Conservation (phyloP, 2,888 invertebrate species). For the Podotricha telesiphe region DNA sequence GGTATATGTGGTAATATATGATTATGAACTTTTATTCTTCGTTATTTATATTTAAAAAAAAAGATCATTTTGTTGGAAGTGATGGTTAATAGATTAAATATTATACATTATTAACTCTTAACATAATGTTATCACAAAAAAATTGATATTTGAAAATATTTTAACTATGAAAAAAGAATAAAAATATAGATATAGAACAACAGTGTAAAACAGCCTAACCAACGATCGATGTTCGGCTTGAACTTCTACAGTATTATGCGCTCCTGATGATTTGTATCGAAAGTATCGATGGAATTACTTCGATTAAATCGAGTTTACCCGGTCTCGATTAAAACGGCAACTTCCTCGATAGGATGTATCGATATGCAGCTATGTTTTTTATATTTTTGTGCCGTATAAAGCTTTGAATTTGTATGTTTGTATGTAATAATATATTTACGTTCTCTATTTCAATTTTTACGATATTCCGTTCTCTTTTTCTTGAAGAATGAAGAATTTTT, state of each 20-base stretch:
- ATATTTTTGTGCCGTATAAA: neutral
- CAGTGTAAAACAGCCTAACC: constrained; percentile 56
- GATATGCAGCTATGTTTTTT: neutral
- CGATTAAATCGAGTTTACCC: constrained; percentile 35
- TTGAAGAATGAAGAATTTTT: no score
- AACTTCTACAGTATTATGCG: constrained; percentile 59
- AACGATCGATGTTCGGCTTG: constrained; percentile 62
- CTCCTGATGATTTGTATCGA: constrained; percentile 64
- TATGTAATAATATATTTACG: no score
- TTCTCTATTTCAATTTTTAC: no score
- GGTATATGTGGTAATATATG: no score
- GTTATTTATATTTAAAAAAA: neutral
- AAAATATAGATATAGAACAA: neutral
- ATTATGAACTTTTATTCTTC: no score
- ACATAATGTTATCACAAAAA: no score
- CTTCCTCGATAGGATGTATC: no score
- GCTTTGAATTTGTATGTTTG: neutral
- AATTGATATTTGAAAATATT: no score
- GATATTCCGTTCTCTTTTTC: no score
- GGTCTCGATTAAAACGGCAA: constrained; percentile 27
- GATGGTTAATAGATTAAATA: neutral
- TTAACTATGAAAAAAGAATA: neutral
- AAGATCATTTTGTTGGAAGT: neutral
- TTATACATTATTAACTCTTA: neutral
- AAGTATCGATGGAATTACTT: constrained; percentile 59